phyloP scores from a whole-genome alignment of 2,113 vertebrate genomes.

The Malurus elegans region DNA sequence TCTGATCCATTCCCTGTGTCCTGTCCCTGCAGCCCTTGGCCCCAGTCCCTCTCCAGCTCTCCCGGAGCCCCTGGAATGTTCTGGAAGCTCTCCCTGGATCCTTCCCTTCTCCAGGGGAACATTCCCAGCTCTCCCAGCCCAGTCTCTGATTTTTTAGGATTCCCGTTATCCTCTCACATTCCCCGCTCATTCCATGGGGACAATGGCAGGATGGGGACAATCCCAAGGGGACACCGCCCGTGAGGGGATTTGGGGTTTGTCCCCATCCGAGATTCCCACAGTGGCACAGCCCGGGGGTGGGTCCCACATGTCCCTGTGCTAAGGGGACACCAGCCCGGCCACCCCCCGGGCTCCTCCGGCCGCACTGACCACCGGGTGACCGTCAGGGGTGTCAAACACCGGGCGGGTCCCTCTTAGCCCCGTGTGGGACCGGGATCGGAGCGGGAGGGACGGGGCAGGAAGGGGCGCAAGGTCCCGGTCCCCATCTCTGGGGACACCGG shows the following conservation, averaged over 20 bases:
- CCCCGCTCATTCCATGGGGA: not conserved
- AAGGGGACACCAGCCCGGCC: not conserved
- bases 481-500: not conserved
- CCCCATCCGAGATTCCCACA: not conserved
- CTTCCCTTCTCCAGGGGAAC: not conserved
- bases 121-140: not conserved
- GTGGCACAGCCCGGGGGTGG: not conserved
- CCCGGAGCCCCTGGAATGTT: not conserved
- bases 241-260: not conserved
- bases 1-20: not conserved
- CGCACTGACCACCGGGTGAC: too few species aligned
- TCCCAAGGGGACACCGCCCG: not conserved
- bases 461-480: accelerated
- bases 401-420: not conserved
- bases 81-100: not conserved
- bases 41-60: too few species aligned
- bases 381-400: too few species aligned
- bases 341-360: too few species aligned
- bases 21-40: too few species aligned
- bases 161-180: accelerated
- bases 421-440: not conserved
- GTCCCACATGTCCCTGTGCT: accelerated
- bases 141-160: not conserved
- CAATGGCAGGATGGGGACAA: not conserved
- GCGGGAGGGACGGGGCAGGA: accelerated